Base-by-base conservation (phyloP, 2,888 invertebrate genomes). In the Augiades crinisus region DNA sequence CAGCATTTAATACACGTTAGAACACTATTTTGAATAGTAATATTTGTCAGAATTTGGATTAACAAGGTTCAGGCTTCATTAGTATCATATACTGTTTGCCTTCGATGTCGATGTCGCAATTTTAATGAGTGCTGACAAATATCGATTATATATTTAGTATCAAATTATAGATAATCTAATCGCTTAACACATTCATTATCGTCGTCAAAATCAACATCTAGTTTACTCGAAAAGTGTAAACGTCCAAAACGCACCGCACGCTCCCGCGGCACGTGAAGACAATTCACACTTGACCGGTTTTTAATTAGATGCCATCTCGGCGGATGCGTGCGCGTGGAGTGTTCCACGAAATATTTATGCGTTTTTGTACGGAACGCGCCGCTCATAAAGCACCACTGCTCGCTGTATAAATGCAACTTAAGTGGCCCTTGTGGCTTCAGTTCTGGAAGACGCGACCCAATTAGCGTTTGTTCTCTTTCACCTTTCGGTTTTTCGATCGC, bases 221-320 rank as follows among this genome's bases (percentile, higher is more conserved):
- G n/a, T 41, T 49, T 27, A 27, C 22, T 10, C 24, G 17, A 34
- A 44, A 41, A 41, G 41, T 34, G 24, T 41, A 14, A 49, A 41
- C 3, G 8, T 2, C 34, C 24, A 12, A 47, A 33, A 33, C 49
- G 31, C 2, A 16, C 19, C 12, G 27, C 6, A 16, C 6, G 41
- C 41, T 41, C 21, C 49, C 33, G 49, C 13, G 40, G 49, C 59
- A 56, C 54, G 57, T 60, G 55, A 55, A 59, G 54, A 55, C 55
- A 58, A 61, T 61, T 59, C 59, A 57, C 54, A 55, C 53, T 58
- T 57, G 52, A 61, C 64, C 62, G 64, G 60, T 63, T 59, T 57
- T 54, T 55, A 57, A 62, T 57, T 54, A 47, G 51, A 54, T 56
- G 47, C 54, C 55, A 53, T 51, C 55, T 44, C 51, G 56, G 41